These are phyloP conservation scores for Zaprionus obscuricornis DNA, from an alignment of 2,888 invertebrate species.

Conservation along the genomic window DNA sequence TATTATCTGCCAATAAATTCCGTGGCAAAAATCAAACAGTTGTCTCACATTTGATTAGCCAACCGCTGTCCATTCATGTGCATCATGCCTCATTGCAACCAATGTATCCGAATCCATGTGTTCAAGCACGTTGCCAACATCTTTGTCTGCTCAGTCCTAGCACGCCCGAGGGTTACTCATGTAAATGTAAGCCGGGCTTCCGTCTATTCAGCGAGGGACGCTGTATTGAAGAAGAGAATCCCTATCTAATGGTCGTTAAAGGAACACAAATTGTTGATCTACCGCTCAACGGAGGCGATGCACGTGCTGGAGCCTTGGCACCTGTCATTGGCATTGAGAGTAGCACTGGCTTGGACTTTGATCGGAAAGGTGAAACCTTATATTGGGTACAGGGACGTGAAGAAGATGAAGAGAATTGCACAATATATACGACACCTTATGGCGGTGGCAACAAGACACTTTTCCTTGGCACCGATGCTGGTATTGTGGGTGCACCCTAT, in stretches of 20 bases:
- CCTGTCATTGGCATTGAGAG: conserved; percentile 95
- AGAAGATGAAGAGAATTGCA: conserved; percentile 92
- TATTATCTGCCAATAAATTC: conserved; percentile 95
- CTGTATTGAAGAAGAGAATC: conserved; percentile 92
- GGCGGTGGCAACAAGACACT: conserved; percentile 93
- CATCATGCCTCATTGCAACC: conserved; percentile 98
- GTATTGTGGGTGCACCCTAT: conserved; percentile 95
- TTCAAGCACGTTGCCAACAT: conserved; percentile 90
- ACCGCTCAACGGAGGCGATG: conserved; percentile 89
- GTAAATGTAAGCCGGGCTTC: conserved; percentile 96
- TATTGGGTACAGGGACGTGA: conserved; percentile 94
- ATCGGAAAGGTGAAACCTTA: conserved; percentile 91
- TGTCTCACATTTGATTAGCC: conserved; percentile 96
- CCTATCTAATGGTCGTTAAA: conserved; percentile 95
- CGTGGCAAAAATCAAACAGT: conserved; percentile 96
- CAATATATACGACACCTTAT: conserved; percentile 92
- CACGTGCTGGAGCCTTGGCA: conserved; percentile 90
- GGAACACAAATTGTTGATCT: conserved; percentile 95
- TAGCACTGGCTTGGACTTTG: conserved; percentile 95
- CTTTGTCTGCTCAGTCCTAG: conserved; percentile 95
- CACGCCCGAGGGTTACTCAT: conserved; percentile 88
- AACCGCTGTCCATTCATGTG: conserved; percentile 97
- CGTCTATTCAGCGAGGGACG: conserved; percentile 87
- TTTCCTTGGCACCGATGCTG: conserved; percentile 91
- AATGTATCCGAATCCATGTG: conserved; percentile 90